Conservation (phyloP, 2,888 invertebrate genomes). For the Ophioninae sp. region DNA sequence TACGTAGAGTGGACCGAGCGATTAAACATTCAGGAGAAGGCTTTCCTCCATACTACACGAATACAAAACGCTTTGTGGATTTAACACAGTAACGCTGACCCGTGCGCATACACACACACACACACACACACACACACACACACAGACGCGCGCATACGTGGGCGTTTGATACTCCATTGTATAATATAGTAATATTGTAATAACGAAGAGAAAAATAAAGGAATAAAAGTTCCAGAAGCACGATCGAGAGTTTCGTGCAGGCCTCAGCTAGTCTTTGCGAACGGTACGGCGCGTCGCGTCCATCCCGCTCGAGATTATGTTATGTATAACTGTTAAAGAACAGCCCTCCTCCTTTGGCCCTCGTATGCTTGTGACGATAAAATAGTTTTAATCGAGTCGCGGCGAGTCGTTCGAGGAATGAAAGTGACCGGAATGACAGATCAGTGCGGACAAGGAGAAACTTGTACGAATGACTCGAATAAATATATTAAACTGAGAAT, state of each 20-base stretch:
- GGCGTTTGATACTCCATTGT: constrained; percentile 48
- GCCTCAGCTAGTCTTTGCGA: constrained; percentile 80
- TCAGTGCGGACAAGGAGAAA: constrained; percentile 50
- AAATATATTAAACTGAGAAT: constrained; percentile 63
- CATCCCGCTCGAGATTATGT: constrained; percentile 74
- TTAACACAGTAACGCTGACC: constrained; percentile 50
- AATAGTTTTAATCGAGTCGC: constrained; percentile 49
- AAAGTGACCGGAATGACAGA: constrained; percentile 58
- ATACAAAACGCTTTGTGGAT: constrained; percentile 49
- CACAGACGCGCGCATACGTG: constrained; percentile 2
- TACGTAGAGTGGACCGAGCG: neutral
- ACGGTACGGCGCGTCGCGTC: constrained; percentile 73
- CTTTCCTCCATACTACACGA: constrained; percentile 38
- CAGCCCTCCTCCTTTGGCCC: constrained; percentile 51
- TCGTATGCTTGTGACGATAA: constrained; percentile 56
- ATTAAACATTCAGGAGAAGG: constrained; percentile 4
- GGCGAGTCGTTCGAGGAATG: constrained; percentile 36
- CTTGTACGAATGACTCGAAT: constrained; percentile 40
- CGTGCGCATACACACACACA: constrained; percentile 37
- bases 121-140: constrained; percentile 38
- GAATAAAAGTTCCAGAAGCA: constrained; percentile 49
- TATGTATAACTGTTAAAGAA: constrained; percentile 73
- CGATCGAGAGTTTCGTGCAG: constrained; percentile 71
- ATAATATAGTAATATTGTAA: constrained; percentile 55
- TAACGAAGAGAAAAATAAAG: constrained; percentile 24